A percentile compares a stretch with the other conserved stretches of the same genome.
phyloP scores from a whole-genome alignment of 2,113 vertebrate species.

The Sinocyclocheilus anophthalmus region DNA sequence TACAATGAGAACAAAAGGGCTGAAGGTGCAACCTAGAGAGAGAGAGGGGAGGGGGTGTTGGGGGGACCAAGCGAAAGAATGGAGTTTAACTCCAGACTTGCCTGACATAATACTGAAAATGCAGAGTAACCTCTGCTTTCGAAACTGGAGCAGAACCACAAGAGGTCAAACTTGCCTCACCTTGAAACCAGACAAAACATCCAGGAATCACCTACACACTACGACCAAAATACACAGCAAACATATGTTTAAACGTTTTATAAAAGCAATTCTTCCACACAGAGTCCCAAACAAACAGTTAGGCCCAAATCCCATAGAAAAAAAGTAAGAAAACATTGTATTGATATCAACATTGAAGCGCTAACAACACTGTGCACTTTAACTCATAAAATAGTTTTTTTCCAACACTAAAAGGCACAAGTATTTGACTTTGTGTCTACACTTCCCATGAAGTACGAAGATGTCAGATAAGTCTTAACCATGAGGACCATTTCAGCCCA shows the following conservation, averaged over 20 bases:
- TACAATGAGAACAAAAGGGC: slow-evolving; percentile 45
- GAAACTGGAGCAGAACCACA: background rate
- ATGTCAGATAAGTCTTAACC: slow-evolving; percentile 21
- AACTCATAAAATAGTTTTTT: background rate
- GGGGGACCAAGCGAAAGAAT: background rate
- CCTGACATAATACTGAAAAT: slow-evolving; percentile 29
- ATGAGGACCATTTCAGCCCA: slow-evolving; percentile 17
- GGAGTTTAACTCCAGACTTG: slow-evolving; percentile 38
- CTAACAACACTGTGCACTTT: background rate
- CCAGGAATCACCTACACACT: background rate
- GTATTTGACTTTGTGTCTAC: background rate
- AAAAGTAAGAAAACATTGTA: background rate
- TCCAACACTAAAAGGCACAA: background rate
- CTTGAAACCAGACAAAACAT: slow-evolving; percentile 4
- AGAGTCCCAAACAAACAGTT: background rate
- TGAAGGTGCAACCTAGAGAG: slow-evolving; percentile 35
- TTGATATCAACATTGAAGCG: background rate
- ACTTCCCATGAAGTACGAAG: background rate
- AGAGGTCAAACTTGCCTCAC: slow-evolving; percentile 8
- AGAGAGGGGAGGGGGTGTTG: background rate
- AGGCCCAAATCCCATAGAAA: background rate
- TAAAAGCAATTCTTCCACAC: background rate
- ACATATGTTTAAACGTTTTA: background rate
- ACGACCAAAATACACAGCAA: background rate
- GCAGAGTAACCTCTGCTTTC: slow-evolving; percentile 20